Evolutionary conservation across 2,888 invertebrate species (phyloP), one percentile per base, ranked within the genome.

Genomic region (Leptarthrus brevirostris): DNA sequence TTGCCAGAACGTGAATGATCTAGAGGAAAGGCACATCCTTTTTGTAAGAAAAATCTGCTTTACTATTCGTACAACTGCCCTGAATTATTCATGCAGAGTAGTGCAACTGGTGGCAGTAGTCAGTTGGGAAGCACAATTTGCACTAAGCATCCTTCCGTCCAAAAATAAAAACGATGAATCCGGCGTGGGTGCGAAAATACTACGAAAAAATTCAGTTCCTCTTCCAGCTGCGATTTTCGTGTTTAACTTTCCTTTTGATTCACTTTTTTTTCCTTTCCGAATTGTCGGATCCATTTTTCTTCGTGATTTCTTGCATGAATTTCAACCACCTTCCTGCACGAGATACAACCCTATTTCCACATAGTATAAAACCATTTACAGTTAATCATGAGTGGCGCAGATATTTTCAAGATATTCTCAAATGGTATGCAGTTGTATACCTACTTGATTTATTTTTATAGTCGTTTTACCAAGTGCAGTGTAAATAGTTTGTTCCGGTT

Each of bases 281-380:
- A 54, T 54, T 54, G 54, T 54, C 54, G 54, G 54, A 54, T 54
- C 26, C 56, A 56, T 30, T 56, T 56, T 56, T 0, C 2, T 10
- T 30, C 16, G 56, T 56, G 56, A 56, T 56, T 56, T 56, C 16
- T 56, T 56, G 56, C 30, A 56, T 56, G 56, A 22, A 56, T 56
- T 30, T 30, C 8, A n/a, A n/a, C n/a, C n/a, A n/a, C n/a, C n/a
- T n/a, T n/a, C n/a, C n/a, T n/a, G n/a, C n/a, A n/a, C n/a, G n/a
- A n/a, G n/a, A n/a, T n/a, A n/a, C n/a, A n/a, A n/a, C n/a, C n/a
- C n/a, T n/a, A n/a, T 30, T 30, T 30, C 30, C 30, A 56, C 26
- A 24, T 34, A 56, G 30, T 16, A 56, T 2, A 16, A 5, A 26
- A 8, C 56, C 8, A 30, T 56, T 56, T 56, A 30, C 30, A 56